phyloP scores from a whole-genome alignment of 1,140 invertebrate species.

The Scaptomyza hsui region DNA sequence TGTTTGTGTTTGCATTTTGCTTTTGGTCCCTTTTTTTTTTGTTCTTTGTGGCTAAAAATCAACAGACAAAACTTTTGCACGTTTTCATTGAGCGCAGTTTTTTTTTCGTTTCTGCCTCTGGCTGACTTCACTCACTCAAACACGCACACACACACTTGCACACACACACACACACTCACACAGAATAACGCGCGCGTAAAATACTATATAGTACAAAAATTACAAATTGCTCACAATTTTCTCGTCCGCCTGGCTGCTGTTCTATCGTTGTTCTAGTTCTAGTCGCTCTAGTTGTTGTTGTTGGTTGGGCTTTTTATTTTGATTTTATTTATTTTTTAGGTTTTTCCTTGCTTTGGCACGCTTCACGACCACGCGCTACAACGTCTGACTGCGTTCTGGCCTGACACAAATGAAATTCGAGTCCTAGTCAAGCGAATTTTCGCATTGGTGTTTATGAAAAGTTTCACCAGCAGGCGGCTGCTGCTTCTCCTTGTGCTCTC shows the following conservation, averaged over 20 bases:
- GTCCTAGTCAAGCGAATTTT: neutral
- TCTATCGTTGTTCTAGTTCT: slow-evolving; percentile 50
- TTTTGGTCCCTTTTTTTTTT: slow-evolving; percentile 17
- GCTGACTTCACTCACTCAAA: slow-evolving; percentile 47
- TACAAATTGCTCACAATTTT: slow-evolving; percentile 81
- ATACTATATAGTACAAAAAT: slow-evolving; percentile 54
- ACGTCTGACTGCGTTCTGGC: slow-evolving; percentile 76
- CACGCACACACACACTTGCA: slow-evolving; percentile 22
- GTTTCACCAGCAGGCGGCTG: slow-evolving; percentile 44
- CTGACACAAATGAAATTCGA: neutral
- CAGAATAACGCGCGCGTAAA: slow-evolving; percentile 50
- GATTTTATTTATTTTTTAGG: slow-evolving; percentile 20
- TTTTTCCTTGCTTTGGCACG: slow-evolving; percentile 30
- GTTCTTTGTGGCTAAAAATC: slow-evolving; percentile 49
- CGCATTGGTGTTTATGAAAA: slow-evolving; percentile 31
- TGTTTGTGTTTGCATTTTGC: slow-evolving; percentile 27
- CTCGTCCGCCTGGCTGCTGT: slow-evolving; percentile 56
- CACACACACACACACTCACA: slow-evolving; percentile 27
- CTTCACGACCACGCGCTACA: slow-evolving; percentile 71
- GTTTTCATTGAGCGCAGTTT: slow-evolving; percentile 20
- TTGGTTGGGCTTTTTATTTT: slow-evolving; percentile 28
- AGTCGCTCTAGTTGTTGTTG: slow-evolving; percentile 30
- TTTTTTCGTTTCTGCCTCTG: slow-evolving; percentile 17
- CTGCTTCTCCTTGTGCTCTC: slow-evolving; percentile 36
- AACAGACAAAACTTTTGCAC: slow-evolving; percentile 43